Base-by-base conservation (phyloP, 2,113 vertebrate genomes). In the Podarcis raffonei region DNA sequence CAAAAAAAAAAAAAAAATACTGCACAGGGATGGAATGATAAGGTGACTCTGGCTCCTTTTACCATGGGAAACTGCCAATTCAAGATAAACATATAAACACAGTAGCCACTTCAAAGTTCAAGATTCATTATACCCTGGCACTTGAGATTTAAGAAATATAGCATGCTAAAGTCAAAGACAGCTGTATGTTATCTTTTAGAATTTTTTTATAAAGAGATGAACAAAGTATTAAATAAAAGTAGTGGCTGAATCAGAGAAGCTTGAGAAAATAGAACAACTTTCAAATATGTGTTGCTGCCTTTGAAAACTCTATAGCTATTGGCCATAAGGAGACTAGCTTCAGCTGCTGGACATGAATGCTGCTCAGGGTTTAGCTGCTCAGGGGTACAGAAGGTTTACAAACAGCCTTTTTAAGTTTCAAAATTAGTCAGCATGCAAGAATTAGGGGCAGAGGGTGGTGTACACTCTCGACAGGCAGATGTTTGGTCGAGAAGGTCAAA, bases 41-140 rank as follows among this genome's bases (percentile, higher is more conserved):
- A 32, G 81, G 6, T 92, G 88, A 93, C n/a, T 82, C 87, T 89
- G 25, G 88, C 32, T 87, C 3, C 53, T 65, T 35, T 39, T 16
- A 77, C 80, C 88, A 90, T 39, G 87, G 89, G 86, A 66, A 94
- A 85, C 69, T 85, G 86, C 62, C 84, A 69, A 53, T 77, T 62
- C 30, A 39, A 39, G 11, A 59, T 30, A 35, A 83, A 8, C 13
- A 78, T 62, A 68, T 39, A 86, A 16, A 84, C 85, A 91, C 77
- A 89, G 90, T 59, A 82, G 84, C 89, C 72, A 89, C 85, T 84
- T 88, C 88, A 91, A 90, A 83, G 86, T 92, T 90, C 81, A 12
- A 84, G 35, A 74, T 57, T 77, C 93, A 91, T 84, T 89, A 85
- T 88, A 79, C 88, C 89, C 92, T 93, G 91, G 88, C 93, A 93